These are phyloP conservation scores for Anser brachyrhynchus DNA, from an alignment of 2,113 vertebrate species.

Conservation along the genomic window DNA sequence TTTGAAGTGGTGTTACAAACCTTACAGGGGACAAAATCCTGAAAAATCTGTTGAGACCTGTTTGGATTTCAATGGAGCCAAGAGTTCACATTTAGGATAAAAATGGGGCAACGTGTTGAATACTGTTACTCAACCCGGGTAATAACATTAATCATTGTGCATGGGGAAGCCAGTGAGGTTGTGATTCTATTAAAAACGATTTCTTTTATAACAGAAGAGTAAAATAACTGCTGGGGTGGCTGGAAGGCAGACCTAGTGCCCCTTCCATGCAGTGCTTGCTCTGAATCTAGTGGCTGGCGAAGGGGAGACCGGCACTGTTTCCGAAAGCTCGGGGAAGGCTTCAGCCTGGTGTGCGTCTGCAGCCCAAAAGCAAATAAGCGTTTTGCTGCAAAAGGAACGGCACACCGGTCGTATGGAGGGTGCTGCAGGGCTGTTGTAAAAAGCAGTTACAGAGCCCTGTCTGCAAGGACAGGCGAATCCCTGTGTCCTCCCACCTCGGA, in stretches of 20 bases:
- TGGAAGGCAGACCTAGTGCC: neutral
- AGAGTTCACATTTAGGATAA: neutral
- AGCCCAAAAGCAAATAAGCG: neutral
- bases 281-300: neutral
- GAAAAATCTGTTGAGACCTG: neutral
- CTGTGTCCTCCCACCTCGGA: neutral
- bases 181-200: neutral
- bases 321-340: accelerated
- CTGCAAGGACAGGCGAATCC: neutral
- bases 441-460: neutral
- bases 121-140: neutral
- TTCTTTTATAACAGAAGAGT: neutral
- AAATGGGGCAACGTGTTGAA: neutral
- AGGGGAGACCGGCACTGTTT: neutral
- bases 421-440: neutral
- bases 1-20: neutral
- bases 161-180: neutral
- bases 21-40: neutral
- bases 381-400: neutral
- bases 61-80: neutral
- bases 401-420: accelerated
- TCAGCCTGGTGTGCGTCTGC: neutral
- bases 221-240: neutral
- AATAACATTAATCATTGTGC: neutral
- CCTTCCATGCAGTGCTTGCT: neutral